Conservation (phyloP, 2,113 vertebrate species). For the Salvator merianae region DNA sequence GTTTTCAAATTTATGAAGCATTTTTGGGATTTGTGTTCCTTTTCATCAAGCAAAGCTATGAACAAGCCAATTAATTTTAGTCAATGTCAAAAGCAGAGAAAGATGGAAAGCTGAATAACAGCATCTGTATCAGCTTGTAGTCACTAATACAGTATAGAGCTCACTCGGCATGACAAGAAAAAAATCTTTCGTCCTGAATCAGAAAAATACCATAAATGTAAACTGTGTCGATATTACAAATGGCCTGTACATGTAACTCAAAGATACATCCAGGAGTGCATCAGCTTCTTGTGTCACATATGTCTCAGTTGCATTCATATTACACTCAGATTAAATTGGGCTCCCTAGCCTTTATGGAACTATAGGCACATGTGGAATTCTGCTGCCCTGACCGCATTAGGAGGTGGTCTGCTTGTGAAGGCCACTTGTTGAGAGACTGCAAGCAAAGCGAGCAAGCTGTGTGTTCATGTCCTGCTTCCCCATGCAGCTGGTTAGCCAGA, state of each 20-base stretch:
- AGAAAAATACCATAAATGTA: neutral
- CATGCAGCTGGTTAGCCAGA: too few relatives aligned
- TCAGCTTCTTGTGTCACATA: too few relatives aligned
- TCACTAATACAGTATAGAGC: neutral
- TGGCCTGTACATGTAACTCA: neutral
- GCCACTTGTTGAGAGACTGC: too few relatives aligned
- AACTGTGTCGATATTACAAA: neutral
- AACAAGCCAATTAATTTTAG: neutral
- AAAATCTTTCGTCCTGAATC: neutral
- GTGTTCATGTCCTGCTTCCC: too few relatives aligned
- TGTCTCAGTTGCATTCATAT: neutral
- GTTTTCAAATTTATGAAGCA: too few relatives aligned
- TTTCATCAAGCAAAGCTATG: neutral
- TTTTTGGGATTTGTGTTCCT: neutral
- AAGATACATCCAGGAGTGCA: neutral
- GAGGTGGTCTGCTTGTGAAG: too few relatives aligned
- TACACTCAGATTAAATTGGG: neutral
- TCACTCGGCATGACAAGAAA: neutral
- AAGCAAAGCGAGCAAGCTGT: too few relatives aligned
- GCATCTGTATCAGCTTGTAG: too few relatives aligned
- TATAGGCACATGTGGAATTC: too few relatives aligned
- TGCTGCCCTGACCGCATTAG: too few relatives aligned
- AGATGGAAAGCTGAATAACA: neutral
- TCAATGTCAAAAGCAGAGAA: neutral
- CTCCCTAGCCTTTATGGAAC: too few relatives aligned